Evolutionary conservation across 2,888 invertebrate genomes (phyloP).

Genomic region (Agrotis segetum): DNA sequence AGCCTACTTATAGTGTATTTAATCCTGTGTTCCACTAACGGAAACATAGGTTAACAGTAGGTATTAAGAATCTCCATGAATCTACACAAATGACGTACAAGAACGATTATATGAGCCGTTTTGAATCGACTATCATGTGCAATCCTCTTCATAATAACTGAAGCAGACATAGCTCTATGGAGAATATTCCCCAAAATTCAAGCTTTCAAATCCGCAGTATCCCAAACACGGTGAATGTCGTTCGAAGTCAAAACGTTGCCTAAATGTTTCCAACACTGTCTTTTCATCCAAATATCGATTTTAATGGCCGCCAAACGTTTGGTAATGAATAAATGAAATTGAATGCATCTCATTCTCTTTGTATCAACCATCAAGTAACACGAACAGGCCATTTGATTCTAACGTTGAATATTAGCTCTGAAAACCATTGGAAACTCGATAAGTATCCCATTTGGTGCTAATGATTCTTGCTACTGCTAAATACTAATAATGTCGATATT

Average conservation of each 20-base stretch:
- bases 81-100: neutral
- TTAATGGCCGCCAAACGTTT: slow-evolving; percentile 6
- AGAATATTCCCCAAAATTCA: neutral
- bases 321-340: slow-evolving; percentile 25
- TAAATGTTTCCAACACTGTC: neutral
- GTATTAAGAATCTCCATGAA: neutral
- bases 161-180: neutral
- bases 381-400: slow-evolving; percentile 24
- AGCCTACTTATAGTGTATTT: too few relatives aligned
- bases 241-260: slow-evolving; percentile 5
- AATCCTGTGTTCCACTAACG: too few relatives aligned
- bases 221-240: neutral
- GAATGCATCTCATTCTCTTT: slow-evolving; percentile 27
- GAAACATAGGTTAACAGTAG: neutral
- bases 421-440: slow-evolving; percentile 46
- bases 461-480: slow-evolving; percentile 51
- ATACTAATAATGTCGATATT: slow-evolving; percentile 51
- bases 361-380: slow-evolving; percentile 16
- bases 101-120: neutral
- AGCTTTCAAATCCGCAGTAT: neutral
- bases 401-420: slow-evolving; percentile 44
- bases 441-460: slow-evolving; percentile 48
- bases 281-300: slow-evolving; percentile 12
- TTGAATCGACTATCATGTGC: neutral
- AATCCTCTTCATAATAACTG: neutral